These are phyloP conservation scores for Ceratina japonica DNA, from an alignment of 1,140 invertebrate genomes.

Conservation along the genomic window DNA sequence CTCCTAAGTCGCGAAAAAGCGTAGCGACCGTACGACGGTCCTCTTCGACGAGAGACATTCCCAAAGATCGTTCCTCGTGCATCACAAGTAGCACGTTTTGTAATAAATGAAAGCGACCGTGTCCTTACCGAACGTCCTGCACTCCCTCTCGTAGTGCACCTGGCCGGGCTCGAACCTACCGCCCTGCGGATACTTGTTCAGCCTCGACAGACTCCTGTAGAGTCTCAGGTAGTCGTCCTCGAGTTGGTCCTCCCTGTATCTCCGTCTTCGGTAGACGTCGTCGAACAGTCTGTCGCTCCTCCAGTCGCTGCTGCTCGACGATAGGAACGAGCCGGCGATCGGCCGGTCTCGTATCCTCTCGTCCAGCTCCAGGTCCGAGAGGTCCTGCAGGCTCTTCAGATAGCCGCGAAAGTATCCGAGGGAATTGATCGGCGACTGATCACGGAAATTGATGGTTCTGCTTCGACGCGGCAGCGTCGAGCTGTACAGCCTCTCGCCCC, in stretches of 20 bases:
- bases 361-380: constrained; percentile 72
- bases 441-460: constrained; percentile 63
- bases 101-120: constrained; percentile 78
- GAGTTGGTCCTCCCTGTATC: constrained; percentile 23
- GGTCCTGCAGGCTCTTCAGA: constrained; percentile 72
- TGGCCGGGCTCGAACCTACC: constrained; percentile 72
- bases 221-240: constrained; percentile 69
- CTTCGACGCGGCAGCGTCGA: constrained; percentile 64
- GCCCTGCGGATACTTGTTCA: constrained; percentile 54
- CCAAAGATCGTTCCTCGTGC: constrained; percentile 6
- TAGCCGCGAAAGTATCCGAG: constrained; percentile 59
- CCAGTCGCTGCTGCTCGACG: not conserved
- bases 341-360: constrained; percentile 62
- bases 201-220: constrained; percentile 66
- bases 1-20: not conserved
- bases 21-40: constrained; percentile 23
- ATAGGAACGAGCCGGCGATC: constrained; percentile 50
- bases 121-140: constrained; percentile 77
- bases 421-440: constrained; percentile 51
- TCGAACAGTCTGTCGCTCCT: constrained; percentile 16
- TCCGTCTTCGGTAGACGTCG: constrained; percentile 31
- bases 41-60: not conserved
- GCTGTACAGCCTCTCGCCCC: constrained; percentile 51
- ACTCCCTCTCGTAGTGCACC: constrained; percentile 77
- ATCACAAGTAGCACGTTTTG: constrained; percentile 79